Evolutionary conservation across 1,140 invertebrate species (phyloP), one percentile per base, ranked within the genome.

Genomic region (Cylas formicarius): DNA sequence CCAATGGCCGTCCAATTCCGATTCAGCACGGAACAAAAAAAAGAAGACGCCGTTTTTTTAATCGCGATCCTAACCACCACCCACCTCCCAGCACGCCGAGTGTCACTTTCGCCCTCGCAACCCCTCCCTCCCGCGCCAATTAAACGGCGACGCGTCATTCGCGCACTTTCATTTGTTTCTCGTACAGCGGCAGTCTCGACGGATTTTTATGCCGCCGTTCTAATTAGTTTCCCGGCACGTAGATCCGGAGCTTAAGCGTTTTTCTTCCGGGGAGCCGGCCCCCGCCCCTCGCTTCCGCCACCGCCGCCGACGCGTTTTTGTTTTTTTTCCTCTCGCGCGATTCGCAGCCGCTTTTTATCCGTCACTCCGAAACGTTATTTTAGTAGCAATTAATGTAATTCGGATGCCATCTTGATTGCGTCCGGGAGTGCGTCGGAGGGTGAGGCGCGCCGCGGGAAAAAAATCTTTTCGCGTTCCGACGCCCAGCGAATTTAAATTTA

Each of bases 171-270:
- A 57, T 57, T 57, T 55, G 50, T 50, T 55, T 52, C 43, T 43
- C 36, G n/a, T n/a, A n/a, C n/a, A n/a, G n/a, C n/a, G n/a, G n/a
- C n/a, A 36, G 55, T 55, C 55, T 57, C 55, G 53, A 50, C 55
- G 55, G 55, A 57, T 57, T 57, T 57, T 57, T 57, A 52, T 55
- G 48, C 44, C 50, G 38, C 23, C 35, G 44, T n/a, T n/a, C 55
- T 57, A 57, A 57, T 57, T 57, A 57, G 47, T 55, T 57, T 54
- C 47, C 29, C 29, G 49, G 52, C 55, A 57, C 55, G 55, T 57
- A 55, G 38, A 24, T n/a, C n/a, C n/a, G n/a, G n/a, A n/a, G n/a
- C n/a, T n/a, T n/a, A n/a, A n/a, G n/a, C n/a, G n/a, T n/a, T n/a
- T n/a, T n/a, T n/a, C n/a, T n/a, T n/a, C n/a, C n/a, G n/a, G n/a